Evolutionary conservation across 2,888 invertebrate species (phyloP).

Genomic region (Caenorhabditis zanzibari): DNA sequence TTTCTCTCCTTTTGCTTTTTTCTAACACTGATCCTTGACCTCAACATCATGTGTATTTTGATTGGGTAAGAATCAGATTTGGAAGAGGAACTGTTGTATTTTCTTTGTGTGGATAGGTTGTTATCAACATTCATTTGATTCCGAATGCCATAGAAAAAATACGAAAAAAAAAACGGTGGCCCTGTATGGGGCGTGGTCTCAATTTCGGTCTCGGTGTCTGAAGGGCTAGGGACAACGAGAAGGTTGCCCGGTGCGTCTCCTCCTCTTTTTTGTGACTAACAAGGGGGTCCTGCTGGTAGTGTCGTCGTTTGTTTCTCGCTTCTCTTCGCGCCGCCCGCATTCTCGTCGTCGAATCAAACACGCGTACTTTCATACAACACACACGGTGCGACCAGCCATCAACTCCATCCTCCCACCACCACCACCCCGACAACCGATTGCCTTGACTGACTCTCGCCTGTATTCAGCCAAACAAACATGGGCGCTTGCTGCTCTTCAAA

Average conservation of each 20-base stretch:
- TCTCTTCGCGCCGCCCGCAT: conserved; percentile 65
- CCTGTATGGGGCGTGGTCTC: conserved; percentile 47
- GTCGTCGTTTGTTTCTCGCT: conserved; percentile 66
- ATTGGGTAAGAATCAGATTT: conserved; percentile 42
- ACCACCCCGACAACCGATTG: conserved; percentile 32
- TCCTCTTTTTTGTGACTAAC: conserved; percentile 65
- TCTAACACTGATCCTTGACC: conserved; percentile 25
- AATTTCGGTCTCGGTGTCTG: conserved; percentile 58
- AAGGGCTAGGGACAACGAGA: conserved; percentile 41
- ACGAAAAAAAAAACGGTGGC: background rate
- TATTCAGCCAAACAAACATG: conserved; percentile 68
- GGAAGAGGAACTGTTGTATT: conserved; percentile 30
- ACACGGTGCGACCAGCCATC: conserved; percentile 61
- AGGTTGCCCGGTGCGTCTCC: conserved; percentile 63
- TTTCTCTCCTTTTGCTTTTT: background rate
- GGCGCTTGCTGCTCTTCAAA: conserved; percentile 75
- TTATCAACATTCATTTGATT: conserved; percentile 38
- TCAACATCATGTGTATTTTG: background rate
- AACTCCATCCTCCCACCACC: conserved; percentile 48
- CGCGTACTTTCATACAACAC: conserved; percentile 62
- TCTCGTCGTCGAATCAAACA: conserved; percentile 65
- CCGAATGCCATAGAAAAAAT: conserved; percentile 25
- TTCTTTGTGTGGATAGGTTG: conserved; percentile 28
- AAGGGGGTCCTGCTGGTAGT: conserved; percentile 66
- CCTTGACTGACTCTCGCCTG: conserved; percentile 51